phyloP scores from a whole-genome alignment of 2,797 vertebrate genomes.

The Sternarchorhynchus goeldii region DNA sequence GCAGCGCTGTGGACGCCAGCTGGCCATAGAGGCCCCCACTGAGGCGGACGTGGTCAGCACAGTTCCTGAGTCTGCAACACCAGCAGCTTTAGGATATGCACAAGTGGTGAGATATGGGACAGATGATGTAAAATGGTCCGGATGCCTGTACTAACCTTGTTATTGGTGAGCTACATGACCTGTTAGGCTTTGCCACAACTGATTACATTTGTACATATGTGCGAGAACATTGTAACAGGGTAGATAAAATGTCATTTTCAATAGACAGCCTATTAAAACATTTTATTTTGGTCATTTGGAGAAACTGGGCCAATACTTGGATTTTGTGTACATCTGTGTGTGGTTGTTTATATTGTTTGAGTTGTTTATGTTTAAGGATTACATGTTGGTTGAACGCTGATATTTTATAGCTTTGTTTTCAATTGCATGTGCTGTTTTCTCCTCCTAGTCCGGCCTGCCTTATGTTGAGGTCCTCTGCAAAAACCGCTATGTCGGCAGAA shows the following conservation, averaged over 20 bases:
- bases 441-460: slow-evolving; percentile 85
- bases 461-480: slow-evolving; percentile 97
- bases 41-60: slow-evolving; percentile 97
- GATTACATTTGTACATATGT: no score
- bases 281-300: no score
- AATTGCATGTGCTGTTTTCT: background rate
- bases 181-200: background rate
- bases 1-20: slow-evolving; percentile 91
- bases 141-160: background rate
- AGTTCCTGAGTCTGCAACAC: slow-evolving; percentile 96
- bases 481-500: slow-evolving; percentile 96
- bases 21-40: slow-evolving; percentile 93
- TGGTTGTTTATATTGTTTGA: background rate
- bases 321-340: background rate
- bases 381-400: background rate
- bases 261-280: no score
- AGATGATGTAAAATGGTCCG: background rate
- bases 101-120: slow-evolving; percentile 76
- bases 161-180: background rate
- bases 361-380: background rate
- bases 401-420: background rate
- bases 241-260: background rate
- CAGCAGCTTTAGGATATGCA: slow-evolving; percentile 95
- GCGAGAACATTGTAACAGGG: background rate
- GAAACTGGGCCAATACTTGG: no score